Percentiles rank a stretch among this genome's conserved stretches.
Conservation (phyloP, 53 echinoderm and acorn worm species). For the Echinarachnius parma region DNA sequence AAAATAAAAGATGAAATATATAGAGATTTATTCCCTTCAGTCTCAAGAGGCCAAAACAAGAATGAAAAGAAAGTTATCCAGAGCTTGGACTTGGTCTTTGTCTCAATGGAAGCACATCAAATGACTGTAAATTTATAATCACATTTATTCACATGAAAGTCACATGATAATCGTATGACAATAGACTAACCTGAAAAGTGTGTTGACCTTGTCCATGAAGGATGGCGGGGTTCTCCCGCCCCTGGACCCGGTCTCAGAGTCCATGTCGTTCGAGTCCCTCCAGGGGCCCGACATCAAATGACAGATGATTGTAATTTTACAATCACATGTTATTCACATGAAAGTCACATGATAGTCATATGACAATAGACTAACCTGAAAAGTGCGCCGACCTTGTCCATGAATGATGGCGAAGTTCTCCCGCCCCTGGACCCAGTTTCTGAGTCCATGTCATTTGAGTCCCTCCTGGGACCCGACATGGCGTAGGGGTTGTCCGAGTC, state of each 20-base stretch:
- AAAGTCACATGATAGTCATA: not conserved
- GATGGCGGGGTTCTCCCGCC: slow-evolving; percentile 67
- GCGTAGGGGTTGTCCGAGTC: slow-evolving; percentile 66
- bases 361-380: slow-evolving; percentile 45
- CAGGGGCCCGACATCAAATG: too few relatives aligned
- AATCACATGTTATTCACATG: not conserved
- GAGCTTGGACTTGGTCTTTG: too few relatives aligned
- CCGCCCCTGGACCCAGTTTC: slow-evolving; percentile 41
- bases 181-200: slow-evolving; percentile 68
- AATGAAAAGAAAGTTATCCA: too few relatives aligned
- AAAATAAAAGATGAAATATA: too few relatives aligned
- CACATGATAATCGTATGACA: too few relatives aligned
- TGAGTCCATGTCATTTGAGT: slow-evolving; percentile 21
- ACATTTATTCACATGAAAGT: too few relatives aligned
- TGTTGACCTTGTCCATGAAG: slow-evolving; percentile 75
- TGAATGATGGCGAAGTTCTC: slow-evolving; percentile 66
- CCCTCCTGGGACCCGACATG: slow-evolving; percentile 7
- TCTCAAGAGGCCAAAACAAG: too few relatives aligned
- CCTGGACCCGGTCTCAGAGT: slow-evolving; percentile 8
- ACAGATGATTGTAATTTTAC: too few relatives aligned
- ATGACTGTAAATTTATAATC: too few relatives aligned
- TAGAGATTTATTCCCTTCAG: too few relatives aligned
- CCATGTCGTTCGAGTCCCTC: slow-evolving; percentile 28
- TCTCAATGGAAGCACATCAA: too few relatives aligned
- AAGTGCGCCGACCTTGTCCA: slow-evolving; percentile 87